A percentile compares a stretch with the other conserved stretches of the same genome.
phyloP scores from a whole-genome alignment of 2,888 invertebrate genomes.

The Epistrophella euchroma region DNA sequence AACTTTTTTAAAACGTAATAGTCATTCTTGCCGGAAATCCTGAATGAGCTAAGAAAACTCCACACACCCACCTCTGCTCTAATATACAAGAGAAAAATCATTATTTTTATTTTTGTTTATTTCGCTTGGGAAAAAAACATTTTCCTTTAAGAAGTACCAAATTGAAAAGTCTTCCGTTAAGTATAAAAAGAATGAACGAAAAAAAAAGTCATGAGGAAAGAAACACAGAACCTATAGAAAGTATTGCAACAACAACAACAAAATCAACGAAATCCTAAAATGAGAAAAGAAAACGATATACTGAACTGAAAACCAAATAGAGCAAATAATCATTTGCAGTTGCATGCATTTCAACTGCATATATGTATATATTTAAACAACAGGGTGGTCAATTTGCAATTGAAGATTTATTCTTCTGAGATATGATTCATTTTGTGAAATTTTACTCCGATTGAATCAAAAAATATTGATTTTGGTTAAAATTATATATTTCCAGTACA shows the following conservation, averaged over 20 bases:
- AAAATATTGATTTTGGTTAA: too few species aligned
- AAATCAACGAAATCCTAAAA: slow-evolving; percentile 38
- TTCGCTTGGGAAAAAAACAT: slow-evolving; percentile 33
- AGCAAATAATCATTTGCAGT: slow-evolving; percentile 72
- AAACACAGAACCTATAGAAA: slow-evolving; percentile 22
- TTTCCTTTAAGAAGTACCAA: slow-evolving; percentile 47
- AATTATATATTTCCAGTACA: too few species aligned
- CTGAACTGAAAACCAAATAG: slow-evolving; percentile 54
- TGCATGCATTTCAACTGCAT: background rate
- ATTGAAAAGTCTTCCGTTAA: slow-evolving; percentile 57
- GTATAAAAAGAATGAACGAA: background rate
- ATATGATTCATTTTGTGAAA: background rate
- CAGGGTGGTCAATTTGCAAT: background rate
- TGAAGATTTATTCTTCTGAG: background rate
- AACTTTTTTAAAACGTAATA: slow-evolving; percentile 28
- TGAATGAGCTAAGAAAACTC: slow-evolving; percentile 14
- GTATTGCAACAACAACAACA: slow-evolving; percentile 35
- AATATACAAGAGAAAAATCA: background rate
- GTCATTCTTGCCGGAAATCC: slow-evolving; percentile 9
- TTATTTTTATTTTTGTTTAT: slow-evolving; percentile 22
- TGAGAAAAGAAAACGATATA: slow-evolving; percentile 63
- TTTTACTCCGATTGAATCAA: background rate
- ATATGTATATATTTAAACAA: background rate
- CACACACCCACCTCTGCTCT: background rate
- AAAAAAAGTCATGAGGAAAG: background rate